These are phyloP conservation scores for Sinocyclocheilus maitianheensis DNA, from an alignment of 2,113 vertebrate genomes.

Conservation along the genomic window DNA sequence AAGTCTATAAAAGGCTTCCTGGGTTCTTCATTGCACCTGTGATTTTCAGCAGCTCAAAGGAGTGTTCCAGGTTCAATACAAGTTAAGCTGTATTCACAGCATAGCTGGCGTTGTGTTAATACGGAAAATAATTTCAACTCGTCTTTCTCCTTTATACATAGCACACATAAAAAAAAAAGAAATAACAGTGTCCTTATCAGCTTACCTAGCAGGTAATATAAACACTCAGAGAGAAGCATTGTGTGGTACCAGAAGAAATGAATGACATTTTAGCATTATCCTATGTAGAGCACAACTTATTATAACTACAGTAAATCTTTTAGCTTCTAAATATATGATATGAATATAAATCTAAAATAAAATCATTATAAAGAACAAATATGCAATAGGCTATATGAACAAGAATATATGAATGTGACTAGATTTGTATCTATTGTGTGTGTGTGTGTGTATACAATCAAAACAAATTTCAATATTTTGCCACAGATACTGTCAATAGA, in stretches of 20 bases:
- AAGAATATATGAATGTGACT: too few species aligned
- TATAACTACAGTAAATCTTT: too few species aligned
- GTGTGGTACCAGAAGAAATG: too few species aligned
- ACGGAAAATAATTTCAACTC: neutral
- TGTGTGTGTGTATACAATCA: too few species aligned
- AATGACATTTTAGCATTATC: neutral
- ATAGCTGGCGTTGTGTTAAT: neutral
- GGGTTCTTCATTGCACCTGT: conserved; percentile 13
- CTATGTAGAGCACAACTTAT: too few species aligned
- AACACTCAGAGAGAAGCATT: neutral
- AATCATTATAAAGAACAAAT: too few species aligned
- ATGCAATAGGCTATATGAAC: too few species aligned
- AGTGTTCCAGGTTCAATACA: neutral
- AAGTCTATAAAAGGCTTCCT: conserved; percentile 13
- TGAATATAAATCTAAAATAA: too few species aligned
- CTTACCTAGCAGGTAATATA: neutral
- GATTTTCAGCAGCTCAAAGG: conserved; percentile 21
- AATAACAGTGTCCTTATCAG: neutral
- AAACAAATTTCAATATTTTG: too few species aligned
- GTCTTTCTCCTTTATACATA: neutral
- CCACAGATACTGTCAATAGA: too few species aligned
- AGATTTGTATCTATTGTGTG: too few species aligned
- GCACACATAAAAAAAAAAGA: neutral
- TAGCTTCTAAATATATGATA: too few species aligned
- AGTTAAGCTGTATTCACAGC: neutral